Evolutionary conservation across 2,797 vertebrate genomes (phyloP).

Genomic region (Argya squamiceps): DNA sequence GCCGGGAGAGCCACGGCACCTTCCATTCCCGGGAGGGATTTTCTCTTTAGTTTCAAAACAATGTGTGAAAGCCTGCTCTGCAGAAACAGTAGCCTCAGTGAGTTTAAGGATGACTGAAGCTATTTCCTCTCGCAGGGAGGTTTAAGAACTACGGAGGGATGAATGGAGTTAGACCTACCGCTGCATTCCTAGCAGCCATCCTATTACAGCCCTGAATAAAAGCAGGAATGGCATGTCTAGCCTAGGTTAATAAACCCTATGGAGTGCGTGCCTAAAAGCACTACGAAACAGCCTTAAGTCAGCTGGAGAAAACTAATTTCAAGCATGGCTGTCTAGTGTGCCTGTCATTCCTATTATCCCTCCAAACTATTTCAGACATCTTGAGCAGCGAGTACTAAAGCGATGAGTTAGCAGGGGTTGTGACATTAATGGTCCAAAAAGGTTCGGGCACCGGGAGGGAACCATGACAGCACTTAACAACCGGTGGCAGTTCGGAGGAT

Average conservation of each 20-base stretch:
- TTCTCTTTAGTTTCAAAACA: constrained; percentile 42
- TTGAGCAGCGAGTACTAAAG: constrained; percentile 74
- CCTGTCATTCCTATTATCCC: constrained; percentile 79
- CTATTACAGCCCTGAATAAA: constrained; percentile 70
- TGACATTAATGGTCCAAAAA: constrained; percentile 74
- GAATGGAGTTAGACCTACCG: constrained; percentile 60
- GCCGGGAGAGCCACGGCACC: background rate
- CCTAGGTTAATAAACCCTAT: constrained; percentile 66
- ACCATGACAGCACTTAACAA: constrained; percentile 69
- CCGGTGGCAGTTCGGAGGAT: constrained; percentile 71
- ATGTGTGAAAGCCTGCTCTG: constrained; percentile 40
- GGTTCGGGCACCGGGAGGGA: constrained; percentile 69
- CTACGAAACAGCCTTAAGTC: constrained; percentile 59
- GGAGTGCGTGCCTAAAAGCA: constrained; percentile 61
- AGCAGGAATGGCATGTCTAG: constrained; percentile 64
- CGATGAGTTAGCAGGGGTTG: constrained; percentile 77
- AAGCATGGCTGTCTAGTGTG: constrained; percentile 80
- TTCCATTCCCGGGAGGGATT: background rate
- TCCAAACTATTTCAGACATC: constrained; percentile 83
- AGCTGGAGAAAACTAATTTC: constrained; percentile 77
- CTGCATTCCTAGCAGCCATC: constrained; percentile 68
- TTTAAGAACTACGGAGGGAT: constrained; percentile 58
- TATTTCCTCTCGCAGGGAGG: constrained; percentile 41
- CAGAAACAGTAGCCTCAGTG: constrained; percentile 21
- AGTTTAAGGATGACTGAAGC: constrained; percentile 65